Evolutionary conservation across 2,888 invertebrate genomes (phyloP).

Genomic region (Heliconius charithonia): DNA sequence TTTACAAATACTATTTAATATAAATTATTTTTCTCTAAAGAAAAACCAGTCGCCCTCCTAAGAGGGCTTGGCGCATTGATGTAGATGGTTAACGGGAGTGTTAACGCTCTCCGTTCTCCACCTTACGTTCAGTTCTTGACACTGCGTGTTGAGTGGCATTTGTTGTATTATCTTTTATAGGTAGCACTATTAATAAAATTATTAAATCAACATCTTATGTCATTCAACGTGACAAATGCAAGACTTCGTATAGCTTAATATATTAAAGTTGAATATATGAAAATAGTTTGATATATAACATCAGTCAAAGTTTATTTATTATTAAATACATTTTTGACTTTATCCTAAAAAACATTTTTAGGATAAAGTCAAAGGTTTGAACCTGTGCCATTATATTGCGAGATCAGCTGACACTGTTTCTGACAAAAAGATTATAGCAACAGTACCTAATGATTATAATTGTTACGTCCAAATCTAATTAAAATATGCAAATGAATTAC

Average conservation of each 20-base stretch:
- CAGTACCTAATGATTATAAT: background rate
- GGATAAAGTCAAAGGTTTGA: too few relatives aligned
- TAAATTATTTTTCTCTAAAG: too few relatives aligned
- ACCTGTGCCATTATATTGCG: background rate
- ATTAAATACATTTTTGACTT: too few relatives aligned
- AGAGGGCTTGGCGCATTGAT: too few relatives aligned
- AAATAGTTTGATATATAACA: background rate
- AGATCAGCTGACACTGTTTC: background rate
- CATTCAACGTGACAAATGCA: background rate
- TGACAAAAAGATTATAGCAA: background rate
- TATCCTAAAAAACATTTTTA: background rate
- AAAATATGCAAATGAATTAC: background rate
- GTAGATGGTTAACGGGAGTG: too few relatives aligned
- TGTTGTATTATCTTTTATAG: background rate
- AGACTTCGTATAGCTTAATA: background rate
- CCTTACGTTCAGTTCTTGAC: background rate
- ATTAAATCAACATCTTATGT: background rate
- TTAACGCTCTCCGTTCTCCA: too few relatives aligned
- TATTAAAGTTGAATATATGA: background rate
- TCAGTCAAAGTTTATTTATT: too few relatives aligned
- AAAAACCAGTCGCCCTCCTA: too few relatives aligned
- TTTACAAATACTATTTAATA: too few relatives aligned
- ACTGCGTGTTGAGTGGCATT: background rate
- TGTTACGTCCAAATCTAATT: background rate
- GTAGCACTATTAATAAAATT: background rate